Evolutionary conservation across 1,140 invertebrate species (phyloP).

Genomic region (Drosophila lacteicornis): DNA sequence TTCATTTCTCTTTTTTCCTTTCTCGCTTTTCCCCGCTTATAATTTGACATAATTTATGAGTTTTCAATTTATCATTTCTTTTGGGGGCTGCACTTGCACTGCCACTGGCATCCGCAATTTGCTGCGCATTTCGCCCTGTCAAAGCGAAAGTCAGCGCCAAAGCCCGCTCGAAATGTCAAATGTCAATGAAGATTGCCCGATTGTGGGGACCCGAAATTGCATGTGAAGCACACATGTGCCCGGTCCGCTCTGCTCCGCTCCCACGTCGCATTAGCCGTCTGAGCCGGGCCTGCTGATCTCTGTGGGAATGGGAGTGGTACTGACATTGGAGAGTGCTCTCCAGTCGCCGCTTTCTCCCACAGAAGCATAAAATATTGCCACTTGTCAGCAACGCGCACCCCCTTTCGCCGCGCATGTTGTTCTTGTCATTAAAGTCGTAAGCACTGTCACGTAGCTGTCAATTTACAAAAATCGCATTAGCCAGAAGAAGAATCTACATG

Average conservation of each 20-base stretch:
- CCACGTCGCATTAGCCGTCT: slow-evolving; percentile 19
- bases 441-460: slow-evolving; percentile 79
- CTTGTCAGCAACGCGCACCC: slow-evolving; percentile 59
- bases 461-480: slow-evolving; percentile 80
- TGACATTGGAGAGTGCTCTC: neutral
- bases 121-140: slow-evolving; percentile 35
- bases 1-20: slow-evolving; percentile 7
- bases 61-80: slow-evolving; percentile 75
- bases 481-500: slow-evolving; percentile 48
- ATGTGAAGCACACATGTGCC: slow-evolving; percentile 71
- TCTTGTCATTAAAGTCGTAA: slow-evolving; percentile 79
- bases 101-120: slow-evolving; percentile 42
- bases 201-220: slow-evolving; percentile 46
- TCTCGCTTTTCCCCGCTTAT: slow-evolving; percentile 15
- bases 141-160: slow-evolving; percentile 25
- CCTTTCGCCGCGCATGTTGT: slow-evolving; percentile 47
- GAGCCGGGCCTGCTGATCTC: slow-evolving; percentile 48
- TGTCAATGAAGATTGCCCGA: slow-evolving; percentile 62
- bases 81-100: slow-evolving; percentile 24
- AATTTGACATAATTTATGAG: slow-evolving; percentile 81
- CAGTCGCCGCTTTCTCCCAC: slow-evolving; percentile 12
- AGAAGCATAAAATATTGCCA: slow-evolving; percentile 63
- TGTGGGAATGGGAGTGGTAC: slow-evolving; percentile 48
- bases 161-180: slow-evolving; percentile 62
- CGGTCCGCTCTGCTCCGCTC: slow-evolving; percentile 26